Conservation (phyloP, 2,797 vertebrate genomes). For the Sebastes kiyomatsui region DNA sequence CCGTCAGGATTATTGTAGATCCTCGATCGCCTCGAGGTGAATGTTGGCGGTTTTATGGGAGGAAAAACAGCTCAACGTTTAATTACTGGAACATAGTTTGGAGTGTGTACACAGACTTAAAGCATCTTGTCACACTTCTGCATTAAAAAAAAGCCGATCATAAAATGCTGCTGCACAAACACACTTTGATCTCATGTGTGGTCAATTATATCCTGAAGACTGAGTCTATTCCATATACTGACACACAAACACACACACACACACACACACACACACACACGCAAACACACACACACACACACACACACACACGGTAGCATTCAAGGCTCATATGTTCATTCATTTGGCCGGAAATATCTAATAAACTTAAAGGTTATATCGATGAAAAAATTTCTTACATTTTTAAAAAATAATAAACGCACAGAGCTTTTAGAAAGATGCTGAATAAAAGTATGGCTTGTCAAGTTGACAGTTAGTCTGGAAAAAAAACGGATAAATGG, state of each 20-base stretch:
- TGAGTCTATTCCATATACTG: conserved; percentile 16
- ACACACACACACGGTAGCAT: no score
- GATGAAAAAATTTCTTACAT: neutral
- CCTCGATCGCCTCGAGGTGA: conserved; percentile 26
- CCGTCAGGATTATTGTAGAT: conserved; percentile 38
- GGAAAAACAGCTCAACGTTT: conserved; percentile 48
- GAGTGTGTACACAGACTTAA: conserved; percentile 48
- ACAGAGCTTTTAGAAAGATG: neutral
- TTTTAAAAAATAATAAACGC: neutral
- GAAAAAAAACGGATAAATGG: neutral
- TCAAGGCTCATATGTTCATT: neutral
- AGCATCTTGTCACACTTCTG: conserved; percentile 49
- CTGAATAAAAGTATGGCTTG: neutral
- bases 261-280: neutral
- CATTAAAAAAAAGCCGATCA: conserved; percentile 38
- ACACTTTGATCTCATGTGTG: conserved; percentile 54
- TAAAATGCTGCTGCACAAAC: conserved; percentile 48
- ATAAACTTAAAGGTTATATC: neutral
- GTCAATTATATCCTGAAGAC: conserved; percentile 27
- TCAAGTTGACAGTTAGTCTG: neutral
- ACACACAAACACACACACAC: neutral
- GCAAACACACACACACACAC: no score
- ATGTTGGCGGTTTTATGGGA: conserved; percentile 32
- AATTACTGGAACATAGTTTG: conserved; percentile 59
- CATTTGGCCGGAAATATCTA: conserved; percentile 2